Evolutionary conservation across 1,140 invertebrate genomes (phyloP).

Genomic region (Drosophila prosaltans): DNA sequence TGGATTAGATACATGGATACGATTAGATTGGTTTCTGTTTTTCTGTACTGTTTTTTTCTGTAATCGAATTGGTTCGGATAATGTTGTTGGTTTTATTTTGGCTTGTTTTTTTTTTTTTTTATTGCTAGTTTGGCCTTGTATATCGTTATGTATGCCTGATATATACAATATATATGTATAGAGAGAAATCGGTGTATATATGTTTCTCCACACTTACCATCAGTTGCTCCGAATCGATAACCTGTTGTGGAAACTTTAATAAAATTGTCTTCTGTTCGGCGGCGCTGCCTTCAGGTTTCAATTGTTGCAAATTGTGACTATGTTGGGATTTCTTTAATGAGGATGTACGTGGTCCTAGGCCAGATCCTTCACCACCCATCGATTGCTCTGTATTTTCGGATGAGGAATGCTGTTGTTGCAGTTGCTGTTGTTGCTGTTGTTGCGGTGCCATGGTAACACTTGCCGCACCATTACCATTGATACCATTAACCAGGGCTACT

Average conservation of each 20-base stretch:
- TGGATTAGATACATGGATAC: neutral
- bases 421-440: conserved; percentile 20
- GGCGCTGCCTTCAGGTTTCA: conserved; percentile 57
- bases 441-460: conserved; percentile 46
- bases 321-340: conserved; percentile 65
- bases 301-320: conserved; percentile 31
- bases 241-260: conserved; percentile 76
- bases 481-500: conserved; percentile 68
- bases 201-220: conserved; percentile 67
- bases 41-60: conserved; percentile 12
- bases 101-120: too few relatives aligned
- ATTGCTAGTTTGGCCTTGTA: too few relatives aligned
- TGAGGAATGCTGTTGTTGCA: conserved; percentile 62
- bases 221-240: conserved; percentile 77
- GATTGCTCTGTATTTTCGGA: conserved; percentile 82
- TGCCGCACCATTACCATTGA: conserved; percentile 62
- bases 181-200: neutral
- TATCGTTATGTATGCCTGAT: neutral
- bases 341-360: conserved; percentile 44
- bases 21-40: conserved; percentile 24
- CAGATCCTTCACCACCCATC: conserved; percentile 40
- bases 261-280: conserved; percentile 80
- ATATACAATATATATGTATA: neutral
- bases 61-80: neutral
- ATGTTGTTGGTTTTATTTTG: too few relatives aligned